These are phyloP conservation scores for Prorops nasuta DNA, from an alignment of 1,140 invertebrate genomes.

Conservation along the genomic window DNA sequence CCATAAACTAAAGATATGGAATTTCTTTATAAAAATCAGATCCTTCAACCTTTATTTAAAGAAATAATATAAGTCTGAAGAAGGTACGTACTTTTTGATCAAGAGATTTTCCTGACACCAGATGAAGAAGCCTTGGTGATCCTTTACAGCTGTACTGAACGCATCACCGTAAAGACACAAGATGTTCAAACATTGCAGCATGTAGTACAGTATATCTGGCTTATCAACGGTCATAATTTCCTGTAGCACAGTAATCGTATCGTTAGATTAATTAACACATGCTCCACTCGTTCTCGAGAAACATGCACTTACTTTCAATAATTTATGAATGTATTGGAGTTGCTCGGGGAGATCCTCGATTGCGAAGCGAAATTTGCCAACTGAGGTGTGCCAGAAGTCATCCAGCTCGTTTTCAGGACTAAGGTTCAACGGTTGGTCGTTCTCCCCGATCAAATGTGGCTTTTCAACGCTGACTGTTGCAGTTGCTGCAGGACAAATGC, in stretches of 20 bases:
- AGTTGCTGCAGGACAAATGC: conserved; percentile 49
- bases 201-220: conserved; percentile 90
- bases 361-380: conserved; percentile 88
- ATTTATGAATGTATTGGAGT: conserved; percentile 87
- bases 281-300: background rate
- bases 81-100: conserved; percentile 80
- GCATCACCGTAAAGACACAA: conserved; percentile 93
- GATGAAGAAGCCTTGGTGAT: conserved; percentile 93
- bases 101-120: conserved; percentile 96
- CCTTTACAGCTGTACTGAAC: conserved; percentile 80
- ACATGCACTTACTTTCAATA: conserved; percentile 74
- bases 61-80: background rate
- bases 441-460: conserved; percentile 67
- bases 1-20: conserved; percentile 85
- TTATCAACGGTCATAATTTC: conserved; percentile 82
- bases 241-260: conserved; percentile 52
- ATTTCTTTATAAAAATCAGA: background rate
- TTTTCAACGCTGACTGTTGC: conserved; percentile 67
- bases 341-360: conserved; percentile 91
- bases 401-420: conserved; percentile 70
- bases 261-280: background rate
- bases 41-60: too few species aligned
- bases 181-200: conserved; percentile 88
- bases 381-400: conserved; percentile 87
- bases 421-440: conserved; percentile 66